phyloP scores from a whole-genome alignment of 2,797 vertebrate genomes.

The Leptoclinus maculatus region DNA sequence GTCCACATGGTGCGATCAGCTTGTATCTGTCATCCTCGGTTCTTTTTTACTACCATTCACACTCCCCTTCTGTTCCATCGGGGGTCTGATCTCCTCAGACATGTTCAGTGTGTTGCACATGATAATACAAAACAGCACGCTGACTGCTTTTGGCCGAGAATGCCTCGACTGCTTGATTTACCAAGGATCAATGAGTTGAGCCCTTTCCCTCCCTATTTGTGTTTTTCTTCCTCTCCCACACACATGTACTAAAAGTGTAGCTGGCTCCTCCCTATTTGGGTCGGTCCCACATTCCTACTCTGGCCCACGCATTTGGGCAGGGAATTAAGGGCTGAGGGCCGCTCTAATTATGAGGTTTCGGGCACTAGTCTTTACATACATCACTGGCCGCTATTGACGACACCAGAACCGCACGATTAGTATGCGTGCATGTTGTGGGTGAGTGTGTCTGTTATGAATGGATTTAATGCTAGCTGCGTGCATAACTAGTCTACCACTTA shows the following conservation, averaged over 20 bases:
- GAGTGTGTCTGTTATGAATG: slow-evolving; percentile 21
- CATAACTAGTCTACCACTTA: background rate
- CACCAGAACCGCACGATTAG: slow-evolving; percentile 64
- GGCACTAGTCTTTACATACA: slow-evolving; percentile 31
- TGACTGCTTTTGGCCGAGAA: background rate
- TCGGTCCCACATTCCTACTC: slow-evolving; percentile 64
- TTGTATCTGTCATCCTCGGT: background rate
- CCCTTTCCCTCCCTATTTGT: slow-evolving; percentile 18
- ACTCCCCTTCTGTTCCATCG: background rate
- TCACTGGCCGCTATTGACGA: slow-evolving; percentile 32
- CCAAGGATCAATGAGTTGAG: slow-evolving; percentile 45
- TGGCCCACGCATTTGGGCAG: slow-evolving; percentile 62
- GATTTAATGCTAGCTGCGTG: slow-evolving; percentile 23
- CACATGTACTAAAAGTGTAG: slow-evolving; percentile 18
- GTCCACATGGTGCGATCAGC: background rate
- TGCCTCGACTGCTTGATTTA: slow-evolving; percentile 37
- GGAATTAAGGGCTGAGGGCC: slow-evolving; percentile 46
- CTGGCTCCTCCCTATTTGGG: slow-evolving; percentile 36
- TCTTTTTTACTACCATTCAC: background rate
- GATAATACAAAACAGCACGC: background rate
- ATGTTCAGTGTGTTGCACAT: background rate
- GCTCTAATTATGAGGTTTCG: slow-evolving; percentile 51
- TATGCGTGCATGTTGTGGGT: slow-evolving; percentile 44
- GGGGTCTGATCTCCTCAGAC: slow-evolving; percentile 3
- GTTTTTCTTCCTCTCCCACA: slow-evolving; percentile 1